Evolutionary conservation across 2,888 invertebrate genomes (phyloP), one percentile per base, ranked within the genome.

Genomic region (Muscina levida): DNA sequence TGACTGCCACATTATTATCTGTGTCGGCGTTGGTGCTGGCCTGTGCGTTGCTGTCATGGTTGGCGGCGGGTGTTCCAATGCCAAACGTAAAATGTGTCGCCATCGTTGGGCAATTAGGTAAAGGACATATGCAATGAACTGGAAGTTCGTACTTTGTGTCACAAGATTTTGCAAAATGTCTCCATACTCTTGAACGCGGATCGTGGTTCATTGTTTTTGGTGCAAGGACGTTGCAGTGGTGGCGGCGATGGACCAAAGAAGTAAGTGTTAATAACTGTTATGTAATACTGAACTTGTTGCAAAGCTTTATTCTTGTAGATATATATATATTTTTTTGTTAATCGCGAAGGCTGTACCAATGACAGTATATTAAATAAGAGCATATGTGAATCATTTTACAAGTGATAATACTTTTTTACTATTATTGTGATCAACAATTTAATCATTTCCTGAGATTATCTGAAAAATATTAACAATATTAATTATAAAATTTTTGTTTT

Each of bases 91-190:
- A 31, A 31, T 31, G 31, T 31, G 24, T 26, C 37, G 10, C 51
- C 57, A 26, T 19, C 11, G 11, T 19, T 67, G 31, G 48, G 24
- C 66, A 76, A 82, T 82, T 90, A 96, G 96, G 96, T 96, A 82
- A 96, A 97, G 91, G 98, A 98, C 91, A 98, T 98, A 88, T 97
- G 97, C 91, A 97, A 98, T 91, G 98, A 98, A 91, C 92, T 98
- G 87, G 98, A 98, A 90, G 96, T 98, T 72, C 94, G 97, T 85
- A 96, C 96, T 51, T 91, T 98, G 84, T 98, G 98, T 89, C 97
- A 98, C 93, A 98, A 98, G 92, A 98, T 98, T 88, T 93, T 97
- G 75, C 97, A 97, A 91, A 98, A 98, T 91, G 98, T 98, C 77
- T 97, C 96, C 87, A 96, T 96, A 86, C 92, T 98, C 53, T 93